Evolutionary conservation across 2,797 vertebrate genomes (phyloP).

Genomic region (Gymnodraco acuticeps): DNA sequence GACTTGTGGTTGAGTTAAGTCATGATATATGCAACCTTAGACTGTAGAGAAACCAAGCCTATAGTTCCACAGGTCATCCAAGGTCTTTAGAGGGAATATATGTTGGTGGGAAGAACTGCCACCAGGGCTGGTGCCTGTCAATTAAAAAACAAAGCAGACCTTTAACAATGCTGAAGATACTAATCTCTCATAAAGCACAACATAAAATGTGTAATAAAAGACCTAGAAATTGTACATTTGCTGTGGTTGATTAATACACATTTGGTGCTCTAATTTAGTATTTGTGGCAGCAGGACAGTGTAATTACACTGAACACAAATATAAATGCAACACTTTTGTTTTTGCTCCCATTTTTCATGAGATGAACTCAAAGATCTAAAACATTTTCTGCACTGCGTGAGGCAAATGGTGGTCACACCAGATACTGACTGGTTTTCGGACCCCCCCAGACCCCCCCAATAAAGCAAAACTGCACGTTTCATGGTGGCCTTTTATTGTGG

Average conservation of each 20-base stretch:
- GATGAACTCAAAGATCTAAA: too few relatives aligned
- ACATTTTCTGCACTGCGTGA: too few relatives aligned
- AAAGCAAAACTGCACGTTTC: too few relatives aligned
- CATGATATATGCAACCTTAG: not conserved
- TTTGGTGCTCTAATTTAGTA: not conserved
- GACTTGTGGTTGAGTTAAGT: slow-evolving; percentile 12
- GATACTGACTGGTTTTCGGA: too few relatives aligned
- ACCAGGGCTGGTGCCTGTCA: not conserved
- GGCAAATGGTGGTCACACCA: too few relatives aligned
- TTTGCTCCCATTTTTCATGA: too few relatives aligned
- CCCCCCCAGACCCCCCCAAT: too few relatives aligned
- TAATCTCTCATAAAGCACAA: not conserved
- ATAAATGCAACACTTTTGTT: too few relatives aligned
- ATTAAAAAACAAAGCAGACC: not conserved
- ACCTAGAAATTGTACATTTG: too few relatives aligned
- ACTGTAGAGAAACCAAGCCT: not conserved
- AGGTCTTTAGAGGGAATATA: not conserved
- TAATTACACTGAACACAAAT: not conserved
- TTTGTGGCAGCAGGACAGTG: not conserved
- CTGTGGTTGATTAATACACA: not conserved
- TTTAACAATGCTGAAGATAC: not conserved
- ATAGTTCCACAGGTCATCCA: not conserved
- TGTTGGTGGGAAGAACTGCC: not conserved
- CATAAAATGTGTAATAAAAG: too few relatives aligned
- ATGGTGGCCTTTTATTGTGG: too few relatives aligned